Conservation (phyloP, 2,888 invertebrate species). For the Fissipunctia ypsillon region DNA sequence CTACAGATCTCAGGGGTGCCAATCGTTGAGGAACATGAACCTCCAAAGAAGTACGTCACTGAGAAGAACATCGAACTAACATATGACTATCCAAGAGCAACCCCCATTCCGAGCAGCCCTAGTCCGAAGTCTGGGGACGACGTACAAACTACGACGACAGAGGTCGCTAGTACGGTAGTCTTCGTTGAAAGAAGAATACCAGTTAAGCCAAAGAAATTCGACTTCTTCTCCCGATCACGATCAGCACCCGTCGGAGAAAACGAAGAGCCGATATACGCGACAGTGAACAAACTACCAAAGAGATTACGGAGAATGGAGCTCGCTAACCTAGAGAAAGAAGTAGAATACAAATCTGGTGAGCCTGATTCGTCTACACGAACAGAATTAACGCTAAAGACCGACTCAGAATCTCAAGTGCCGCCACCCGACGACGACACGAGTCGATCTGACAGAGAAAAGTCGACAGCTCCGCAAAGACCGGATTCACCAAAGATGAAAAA, state of each 20-base stretch:
- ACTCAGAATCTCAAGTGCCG: constrained; percentile 84
- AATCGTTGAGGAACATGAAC: constrained; percentile 70
- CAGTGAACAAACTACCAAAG: constrained; percentile 88
- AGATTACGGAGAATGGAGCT: constrained; percentile 87
- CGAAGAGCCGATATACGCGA: constrained; percentile 89
- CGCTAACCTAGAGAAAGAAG: constrained; percentile 87
- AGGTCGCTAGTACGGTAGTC: constrained; percentile 89
- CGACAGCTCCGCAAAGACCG: constrained; percentile 81
- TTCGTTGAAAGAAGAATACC: constrained; percentile 88
- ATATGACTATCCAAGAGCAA: constrained; percentile 88
- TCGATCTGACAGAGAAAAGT: constrained; percentile 86
- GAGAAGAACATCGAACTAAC: constrained; percentile 89
- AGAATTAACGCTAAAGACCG: constrained; percentile 84
- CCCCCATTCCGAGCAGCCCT: constrained; percentile 81
- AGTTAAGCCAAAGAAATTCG: constrained; percentile 86
- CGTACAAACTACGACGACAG: constrained; percentile 85
- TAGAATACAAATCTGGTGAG: constrained; percentile 85
- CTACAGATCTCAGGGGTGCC: constrained; percentile 64
- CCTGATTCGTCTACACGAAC: constrained; percentile 85
- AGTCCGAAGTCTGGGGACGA: constrained; percentile 83
- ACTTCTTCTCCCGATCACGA: constrained; percentile 87
- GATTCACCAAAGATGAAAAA: constrained; percentile 88
- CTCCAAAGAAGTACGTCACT: constrained; percentile 85
- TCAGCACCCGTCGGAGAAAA: constrained; percentile 89
- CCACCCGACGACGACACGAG: constrained; percentile 87